These are phyloP conservation scores for Schlechtendalia chinensis DNA, from an alignment of 1,140 invertebrate species.

Conservation along the genomic window DNA sequence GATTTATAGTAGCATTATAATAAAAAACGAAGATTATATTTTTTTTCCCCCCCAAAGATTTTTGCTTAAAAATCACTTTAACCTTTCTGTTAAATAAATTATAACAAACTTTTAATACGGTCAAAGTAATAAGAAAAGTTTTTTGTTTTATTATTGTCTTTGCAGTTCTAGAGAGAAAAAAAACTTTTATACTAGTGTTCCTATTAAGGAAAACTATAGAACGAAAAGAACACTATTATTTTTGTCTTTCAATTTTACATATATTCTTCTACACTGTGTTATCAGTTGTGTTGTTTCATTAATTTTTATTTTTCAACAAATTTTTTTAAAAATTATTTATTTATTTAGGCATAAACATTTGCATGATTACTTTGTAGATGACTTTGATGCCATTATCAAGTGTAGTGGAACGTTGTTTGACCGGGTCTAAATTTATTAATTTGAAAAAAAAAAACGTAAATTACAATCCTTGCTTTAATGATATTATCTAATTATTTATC, in stretches of 20 bases:
- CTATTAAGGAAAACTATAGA: slow-evolving; percentile 16
- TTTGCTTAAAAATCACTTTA: slow-evolving; percentile 13
- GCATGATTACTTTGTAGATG: too few relatives aligned
- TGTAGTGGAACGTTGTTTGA: too few relatives aligned
- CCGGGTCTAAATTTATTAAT: too few relatives aligned
- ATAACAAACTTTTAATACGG: slow-evolving; percentile 35
- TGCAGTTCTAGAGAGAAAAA: background rate
- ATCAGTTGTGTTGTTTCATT: background rate
- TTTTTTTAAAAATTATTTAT: too few relatives aligned
- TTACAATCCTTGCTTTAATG: too few relatives aligned
- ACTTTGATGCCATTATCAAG: too few relatives aligned
- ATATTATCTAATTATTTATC: background rate
- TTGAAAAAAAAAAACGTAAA: too few relatives aligned
- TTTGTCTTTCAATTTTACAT: slow-evolving; percentile 31
- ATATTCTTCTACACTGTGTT: background rate
- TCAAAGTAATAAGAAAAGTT: slow-evolving; percentile 41
- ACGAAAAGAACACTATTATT: background rate
- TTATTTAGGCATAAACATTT: too few relatives aligned
- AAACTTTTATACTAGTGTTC: slow-evolving; percentile 18
- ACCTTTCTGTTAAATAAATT: slow-evolving; percentile 44
- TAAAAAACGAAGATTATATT: background rate
- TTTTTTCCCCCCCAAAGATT: background rate
- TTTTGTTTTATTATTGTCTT: slow-evolving; percentile 40
- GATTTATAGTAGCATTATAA: background rate
- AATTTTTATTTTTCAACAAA: background rate